Percentiles rank a stretch among this genome's conserved stretches.
phyloP scores from a whole-genome alignment of 53 echinoderm and acorn worm species.

The Temnopleurus reevesii region DNA sequence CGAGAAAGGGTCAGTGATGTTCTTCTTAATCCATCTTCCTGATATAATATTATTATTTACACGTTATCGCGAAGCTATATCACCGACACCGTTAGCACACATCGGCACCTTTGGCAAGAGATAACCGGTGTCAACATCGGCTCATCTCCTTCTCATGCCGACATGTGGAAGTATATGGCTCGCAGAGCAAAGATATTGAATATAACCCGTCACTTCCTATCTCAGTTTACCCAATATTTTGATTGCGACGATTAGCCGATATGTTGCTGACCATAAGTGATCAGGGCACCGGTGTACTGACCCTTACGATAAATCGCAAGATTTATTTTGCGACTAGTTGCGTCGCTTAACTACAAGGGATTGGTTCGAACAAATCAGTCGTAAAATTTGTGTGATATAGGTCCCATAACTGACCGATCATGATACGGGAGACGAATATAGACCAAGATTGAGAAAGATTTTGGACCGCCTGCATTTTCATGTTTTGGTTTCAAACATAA shows the following conservation, averaged over 20 bases:
- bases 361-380: no score
- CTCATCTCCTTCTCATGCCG: background rate
- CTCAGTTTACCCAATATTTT: conserved; percentile 67
- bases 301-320: no score
- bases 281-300: no score
- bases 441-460: background rate
- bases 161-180: conserved; percentile 10
- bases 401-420: no score
- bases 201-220: conserved; percentile 32
- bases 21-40: background rate
- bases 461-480: background rate
- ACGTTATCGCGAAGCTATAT: background rate
- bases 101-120: conserved; percentile 12
- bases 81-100: background rate
- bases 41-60: background rate
- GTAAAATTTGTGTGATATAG: no score
- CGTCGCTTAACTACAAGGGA: no score
- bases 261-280: conserved; percentile 3
- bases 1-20: background rate
- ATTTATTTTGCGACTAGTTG: no score
- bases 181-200: background rate
- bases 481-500: conserved; percentile 46
- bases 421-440: background rate
- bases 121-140: background rate
- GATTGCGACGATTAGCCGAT: conserved; percentile 54